These are phyloP conservation scores for Galago senegalensis DNA, from an alignment of 2,797 vertebrate species.

Conservation along the genomic window DNA sequence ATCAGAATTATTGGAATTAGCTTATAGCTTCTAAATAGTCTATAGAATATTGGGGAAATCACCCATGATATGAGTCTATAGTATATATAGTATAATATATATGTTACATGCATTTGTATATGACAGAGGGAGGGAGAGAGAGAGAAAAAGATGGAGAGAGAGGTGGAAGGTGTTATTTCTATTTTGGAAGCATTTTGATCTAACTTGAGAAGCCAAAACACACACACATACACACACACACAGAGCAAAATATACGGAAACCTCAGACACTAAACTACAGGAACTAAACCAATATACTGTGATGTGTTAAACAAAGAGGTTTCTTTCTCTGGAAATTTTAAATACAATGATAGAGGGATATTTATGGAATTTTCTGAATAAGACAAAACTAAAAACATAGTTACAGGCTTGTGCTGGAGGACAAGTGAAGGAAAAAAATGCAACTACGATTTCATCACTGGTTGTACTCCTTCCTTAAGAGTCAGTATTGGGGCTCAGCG, in stretches of 20 bases:
- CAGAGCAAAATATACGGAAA: background rate
- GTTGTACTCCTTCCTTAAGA: background rate
- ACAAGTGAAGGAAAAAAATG: slow-evolving; percentile 52
- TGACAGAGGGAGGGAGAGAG: background rate
- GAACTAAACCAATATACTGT: background rate
- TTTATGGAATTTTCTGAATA: background rate
- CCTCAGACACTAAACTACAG: background rate
- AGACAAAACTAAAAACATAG: slow-evolving; percentile 38
- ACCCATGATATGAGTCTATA: background rate
- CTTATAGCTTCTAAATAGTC: background rate
- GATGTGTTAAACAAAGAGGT: background rate
- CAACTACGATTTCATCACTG: background rate
- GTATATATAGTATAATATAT: no score
- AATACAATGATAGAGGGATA: slow-evolving; percentile 12
- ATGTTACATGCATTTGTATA: background rate
- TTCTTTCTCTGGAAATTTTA: slow-evolving; percentile 14
- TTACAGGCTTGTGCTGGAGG: background rate
- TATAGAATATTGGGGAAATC: background rate
- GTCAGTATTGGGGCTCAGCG: background rate
- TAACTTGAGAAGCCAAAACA: background rate
- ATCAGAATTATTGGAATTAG: slow-evolving; percentile 49
- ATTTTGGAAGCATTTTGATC: slow-evolving; percentile 23
- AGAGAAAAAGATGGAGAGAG: no score
- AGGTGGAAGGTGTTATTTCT: background rate
- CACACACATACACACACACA: background rate